Conservation (phyloP, 2,797 vertebrate genomes). For the Chromis chromis region DNA sequence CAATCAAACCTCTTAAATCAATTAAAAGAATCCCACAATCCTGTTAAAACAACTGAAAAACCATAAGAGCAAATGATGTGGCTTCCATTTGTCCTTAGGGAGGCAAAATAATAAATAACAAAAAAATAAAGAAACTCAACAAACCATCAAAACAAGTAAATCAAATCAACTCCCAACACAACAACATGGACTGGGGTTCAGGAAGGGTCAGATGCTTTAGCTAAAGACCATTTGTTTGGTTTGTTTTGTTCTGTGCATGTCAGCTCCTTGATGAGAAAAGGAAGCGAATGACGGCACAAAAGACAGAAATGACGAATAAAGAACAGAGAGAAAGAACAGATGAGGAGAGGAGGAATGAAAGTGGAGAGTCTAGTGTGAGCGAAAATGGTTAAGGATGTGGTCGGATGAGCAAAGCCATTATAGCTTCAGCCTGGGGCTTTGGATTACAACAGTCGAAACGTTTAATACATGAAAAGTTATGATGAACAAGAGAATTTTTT, state of each 20-base stretch:
- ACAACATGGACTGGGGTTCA: conserved; percentile 77
- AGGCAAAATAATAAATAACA: conserved; percentile 69
- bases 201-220: conserved; percentile 78
- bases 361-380: not conserved
- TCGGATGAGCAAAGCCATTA: conserved; percentile 55
- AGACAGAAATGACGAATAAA: conserved; percentile 28
- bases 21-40: conserved; percentile 56
- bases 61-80: conserved; percentile 78
- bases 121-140: conserved; percentile 65
- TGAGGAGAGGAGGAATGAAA: conserved; percentile 14
- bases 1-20: conserved; percentile 37
- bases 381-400: conserved; percentile 33
- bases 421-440: conserved; percentile 45
- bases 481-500: conserved; percentile 23
- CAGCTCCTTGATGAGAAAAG: conserved; percentile 72
- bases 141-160: conserved; percentile 77
- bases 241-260: conserved; percentile 85
- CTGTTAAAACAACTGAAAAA: conserved; percentile 70
- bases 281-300: conserved; percentile 41
- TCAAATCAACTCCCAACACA: conserved; percentile 81
- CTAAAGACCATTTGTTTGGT: conserved; percentile 90
- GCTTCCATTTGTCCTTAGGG: conserved; percentile 79
- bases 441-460: conserved; percentile 28
- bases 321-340: not conserved
- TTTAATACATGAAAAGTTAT: conserved; percentile 31